Percentiles rank a stretch among this genome's conserved stretches.
Conservation (phyloP, 2,113 vertebrate genomes). For the Odocoileus hemionus region DNA sequence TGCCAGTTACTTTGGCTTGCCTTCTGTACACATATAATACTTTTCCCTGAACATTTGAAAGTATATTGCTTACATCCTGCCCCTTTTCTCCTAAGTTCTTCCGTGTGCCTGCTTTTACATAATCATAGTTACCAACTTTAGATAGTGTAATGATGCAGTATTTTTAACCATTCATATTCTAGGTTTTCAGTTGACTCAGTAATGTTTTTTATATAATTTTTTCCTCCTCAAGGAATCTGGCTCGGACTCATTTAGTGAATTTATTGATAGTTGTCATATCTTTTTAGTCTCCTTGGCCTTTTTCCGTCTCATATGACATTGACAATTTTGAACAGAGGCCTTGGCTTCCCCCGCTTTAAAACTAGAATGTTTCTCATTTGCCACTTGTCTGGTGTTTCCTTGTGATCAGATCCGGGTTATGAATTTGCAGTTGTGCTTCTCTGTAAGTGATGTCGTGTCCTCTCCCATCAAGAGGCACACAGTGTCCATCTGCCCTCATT, state of each 20-base stretch:
- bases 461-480: background rate
- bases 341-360: fast-evolving
- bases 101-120: background rate
- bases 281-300: background rate
- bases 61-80: background rate
- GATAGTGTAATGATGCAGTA: background rate
- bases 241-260: background rate
- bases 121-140: background rate
- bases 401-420: background rate
- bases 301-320: background rate
- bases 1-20: background rate
- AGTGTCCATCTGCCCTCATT: background rate
- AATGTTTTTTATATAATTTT: background rate
- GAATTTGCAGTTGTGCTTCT: background rate
- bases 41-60: background rate
- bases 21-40: background rate
- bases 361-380: background rate
- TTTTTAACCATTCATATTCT: background rate
- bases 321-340: background rate
- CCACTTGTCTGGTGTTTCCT: background rate
- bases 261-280: background rate
- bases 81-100: background rate
- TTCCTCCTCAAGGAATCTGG: background rate
- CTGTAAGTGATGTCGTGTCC: background rate
- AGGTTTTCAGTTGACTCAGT: background rate